Evolutionary conservation across 1,140 invertebrate genomes (phyloP), one percentile per base, ranked within the genome.

Genomic region (Subanguina moxae): DNA sequence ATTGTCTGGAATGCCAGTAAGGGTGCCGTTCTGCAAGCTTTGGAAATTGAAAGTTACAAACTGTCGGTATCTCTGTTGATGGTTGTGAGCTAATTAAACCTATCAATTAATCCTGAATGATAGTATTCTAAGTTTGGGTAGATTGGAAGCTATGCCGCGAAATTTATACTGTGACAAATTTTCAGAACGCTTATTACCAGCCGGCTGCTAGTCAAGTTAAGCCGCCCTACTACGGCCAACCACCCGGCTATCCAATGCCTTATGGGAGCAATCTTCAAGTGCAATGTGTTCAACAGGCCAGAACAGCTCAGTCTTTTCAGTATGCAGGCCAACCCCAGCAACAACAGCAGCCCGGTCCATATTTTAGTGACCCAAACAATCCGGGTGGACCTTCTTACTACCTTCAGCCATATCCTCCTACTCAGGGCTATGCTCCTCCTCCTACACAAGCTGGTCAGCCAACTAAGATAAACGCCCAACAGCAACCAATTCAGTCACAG

Each of bases 311-410:
- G 23, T 15, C 11, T 11, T 11, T 58, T 11, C 57, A 25, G 17
- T 58, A 11, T 21, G 57, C 23, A 21, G 23, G 15, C 23, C 57
- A 58, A 58, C 57, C 57, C 11, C 57, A 58, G 23, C 57, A 58
- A n/a, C 70, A 72, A 19, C 68, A 46, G 71, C 71, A 64, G 58
- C 19, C 15, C 5, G 66, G 27, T 23, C 61, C 58, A n/a, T 11
- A 23, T 11, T n/a, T n/a, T n/a, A n/a, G n/a, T n/a, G n/a, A 28
- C 32, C 38, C 23, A 8, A 17, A 21, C 62, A 42, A 64, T 64
- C 17, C 19, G 7, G 62, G 9, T 46, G 45, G 15, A 46, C 21
- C 15, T 21, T 21, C 15, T 15, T 46, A 46, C 21, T 15, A 21
- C 15, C 45, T 21, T 46, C 45, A 46, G 15, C 15, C 23, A 64